Base-by-base conservation (phyloP, 35 echinoderm and acorn worm genomes). In the Ophioderma brevispina region DNA sequence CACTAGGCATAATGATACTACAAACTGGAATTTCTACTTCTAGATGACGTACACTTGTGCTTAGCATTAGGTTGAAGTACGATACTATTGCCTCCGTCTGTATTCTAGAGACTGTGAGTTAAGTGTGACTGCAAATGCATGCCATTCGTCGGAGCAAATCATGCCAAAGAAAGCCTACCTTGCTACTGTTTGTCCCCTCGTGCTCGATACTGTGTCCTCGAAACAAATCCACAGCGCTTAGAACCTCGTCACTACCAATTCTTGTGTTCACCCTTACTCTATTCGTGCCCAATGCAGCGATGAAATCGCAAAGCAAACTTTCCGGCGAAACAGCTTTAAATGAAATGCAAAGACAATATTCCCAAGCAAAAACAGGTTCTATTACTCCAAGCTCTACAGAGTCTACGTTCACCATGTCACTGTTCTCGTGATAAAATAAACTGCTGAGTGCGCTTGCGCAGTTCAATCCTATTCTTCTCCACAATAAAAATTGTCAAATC, bases 121-220 rank as follows among this genome's bases (percentile, higher is more conserved):
- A n/a, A n/a, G n/a, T n/a, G n/a, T n/a, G n/a, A n/a, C n/a, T n/a
- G n/a, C n/a, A n/a, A n/a, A n/a, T n/a, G n/a, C n/a, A n/a, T n/a
- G n/a, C n/a, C n/a, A n/a, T n/a, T n/a, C n/a, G n/a, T n/a, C n/a
- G n/a, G n/a, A n/a, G n/a, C n/a, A n/a, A n/a, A n/a, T n/a, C n/a
- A n/a, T n/a, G 41, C 5, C 4, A 46, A 46, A 46, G 41, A 31
- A 50, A 33, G 18, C 40, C 17, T 85, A 81, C 36, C 77, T 89
- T 81, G 79, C 0, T 81, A 21, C n/a, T 35, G 3, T 35, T 81
- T n/a, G n/a, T n/a, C n/a, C n/a, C 94, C 95, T 50, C 90, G 86
- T 39, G 96, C 93, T 87, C 93, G 86, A 79, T 98, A 98, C 11
- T 38, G 81, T 55, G 70, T 82, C 86, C 94, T 94, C 8, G 89